phyloP scores from a whole-genome alignment of 1,140 invertebrate species.

The Drosophila pseudoobscura region DNA sequence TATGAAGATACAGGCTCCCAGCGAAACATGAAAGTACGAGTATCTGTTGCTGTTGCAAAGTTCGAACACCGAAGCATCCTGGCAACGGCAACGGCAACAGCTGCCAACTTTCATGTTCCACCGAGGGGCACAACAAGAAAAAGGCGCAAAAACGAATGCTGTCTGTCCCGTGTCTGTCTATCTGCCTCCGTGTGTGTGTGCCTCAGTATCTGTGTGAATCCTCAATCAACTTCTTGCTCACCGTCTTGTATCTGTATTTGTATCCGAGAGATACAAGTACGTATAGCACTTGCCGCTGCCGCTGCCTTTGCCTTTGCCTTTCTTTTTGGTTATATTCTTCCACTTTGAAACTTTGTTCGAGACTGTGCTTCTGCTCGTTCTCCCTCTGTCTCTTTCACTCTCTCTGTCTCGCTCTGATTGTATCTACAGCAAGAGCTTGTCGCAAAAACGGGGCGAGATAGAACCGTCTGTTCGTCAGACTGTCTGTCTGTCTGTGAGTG shows the following conservation, averaged over 20 bases:
- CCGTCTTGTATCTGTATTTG: conserved; percentile 44
- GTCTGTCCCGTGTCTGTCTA: conserved; percentile 10
- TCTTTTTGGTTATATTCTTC: conserved; percentile 44
- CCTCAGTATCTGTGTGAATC: conserved; percentile 42
- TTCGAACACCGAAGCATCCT: conserved; percentile 52
- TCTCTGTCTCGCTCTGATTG: conserved; percentile 35
- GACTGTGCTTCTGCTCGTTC: not conserved
- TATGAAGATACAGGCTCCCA: conserved; percentile 43
- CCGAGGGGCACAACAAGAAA: conserved; percentile 35
- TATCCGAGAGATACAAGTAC: conserved; percentile 60
- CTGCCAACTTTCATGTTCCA: conserved; percentile 59
- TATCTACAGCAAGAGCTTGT: conserved; percentile 42
- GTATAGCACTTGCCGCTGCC: conserved; percentile 49
- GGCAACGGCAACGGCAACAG: conserved; percentile 73
- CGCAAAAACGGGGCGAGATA: conserved; percentile 16
- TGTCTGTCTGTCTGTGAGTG: not conserved
- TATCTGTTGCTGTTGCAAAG: conserved; percentile 67
- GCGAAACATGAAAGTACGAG: conserved; percentile 52
- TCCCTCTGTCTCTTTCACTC: conserved; percentile 26
- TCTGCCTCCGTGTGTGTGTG: conserved; percentile 15
- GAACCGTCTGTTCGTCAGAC: not conserved
- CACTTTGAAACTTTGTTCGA: conserved; percentile 20
- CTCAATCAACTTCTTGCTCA: conserved; percentile 69
- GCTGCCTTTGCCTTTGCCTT: conserved; percentile 18
- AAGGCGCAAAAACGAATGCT: conserved; percentile 62